Conservation (phyloP, 2,113 vertebrate species). For the Opisthocomus hoazin region DNA sequence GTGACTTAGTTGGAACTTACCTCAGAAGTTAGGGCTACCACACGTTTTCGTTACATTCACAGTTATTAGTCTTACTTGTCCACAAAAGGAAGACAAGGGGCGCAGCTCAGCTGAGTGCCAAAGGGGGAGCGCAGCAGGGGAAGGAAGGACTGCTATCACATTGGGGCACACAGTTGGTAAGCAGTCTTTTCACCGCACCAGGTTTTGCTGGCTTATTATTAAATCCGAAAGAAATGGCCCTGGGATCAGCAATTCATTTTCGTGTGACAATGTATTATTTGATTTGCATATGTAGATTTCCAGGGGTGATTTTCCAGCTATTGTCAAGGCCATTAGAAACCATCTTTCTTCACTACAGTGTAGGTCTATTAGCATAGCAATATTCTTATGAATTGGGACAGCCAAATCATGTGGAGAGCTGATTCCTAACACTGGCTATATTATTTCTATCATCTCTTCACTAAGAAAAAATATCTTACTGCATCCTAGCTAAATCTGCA, state of each 20-base stretch:
- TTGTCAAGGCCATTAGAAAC: not conserved
- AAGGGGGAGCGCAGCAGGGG: rapidly evolving
- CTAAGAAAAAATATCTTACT: not conserved
- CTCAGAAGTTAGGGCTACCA: not conserved
- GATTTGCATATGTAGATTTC: not conserved
- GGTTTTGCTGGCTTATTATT: not conserved
- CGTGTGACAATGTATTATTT: not conserved
- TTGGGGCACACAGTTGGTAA: rapidly evolving
- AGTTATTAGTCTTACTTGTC: not conserved
- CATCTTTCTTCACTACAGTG: not conserved
- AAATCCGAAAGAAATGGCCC: not conserved
- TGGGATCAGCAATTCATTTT: not conserved
- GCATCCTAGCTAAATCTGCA: not conserved
- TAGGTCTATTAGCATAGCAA: not conserved
- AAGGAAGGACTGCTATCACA: not conserved
- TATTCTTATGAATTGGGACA: not conserved
- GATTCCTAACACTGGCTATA: not conserved
- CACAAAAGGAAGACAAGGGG: not conserved
- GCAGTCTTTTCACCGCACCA: not conserved
- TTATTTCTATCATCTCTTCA: not conserved
- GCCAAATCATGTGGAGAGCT: not conserved
- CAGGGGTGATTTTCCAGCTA: not conserved
- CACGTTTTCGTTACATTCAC: not conserved
- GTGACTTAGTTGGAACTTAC: not conserved
- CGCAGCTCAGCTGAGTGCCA: not conserved